Evolutionary conservation across 2,888 invertebrate genomes (phyloP).

Genomic region (Lacanobia wlatinum): DNA sequence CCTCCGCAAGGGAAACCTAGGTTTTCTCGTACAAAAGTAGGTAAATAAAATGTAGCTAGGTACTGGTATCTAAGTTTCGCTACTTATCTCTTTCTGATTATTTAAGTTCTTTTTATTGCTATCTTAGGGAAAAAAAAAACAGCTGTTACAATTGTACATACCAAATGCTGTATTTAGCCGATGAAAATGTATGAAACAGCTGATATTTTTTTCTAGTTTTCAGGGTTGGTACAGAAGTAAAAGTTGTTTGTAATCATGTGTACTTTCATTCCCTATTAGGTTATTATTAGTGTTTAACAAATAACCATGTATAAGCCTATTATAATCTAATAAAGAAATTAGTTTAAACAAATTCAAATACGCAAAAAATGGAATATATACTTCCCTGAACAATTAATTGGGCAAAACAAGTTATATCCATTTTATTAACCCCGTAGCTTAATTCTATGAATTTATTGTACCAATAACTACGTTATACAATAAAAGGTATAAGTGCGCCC

Average conservation of each 20-base stretch:
- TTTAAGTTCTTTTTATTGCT: no score
- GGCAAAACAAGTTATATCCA: background rate
- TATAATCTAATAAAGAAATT: no score
- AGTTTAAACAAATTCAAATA: background rate
- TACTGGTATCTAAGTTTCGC: background rate
- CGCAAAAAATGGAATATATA: background rate
- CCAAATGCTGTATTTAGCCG: no score
- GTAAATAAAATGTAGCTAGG: background rate
- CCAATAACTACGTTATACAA: constrained; percentile 27
- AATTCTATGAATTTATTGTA: constrained; percentile 32
- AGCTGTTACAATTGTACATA: no score
- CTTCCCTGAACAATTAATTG: constrained; percentile 13
- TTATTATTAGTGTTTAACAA: no score
- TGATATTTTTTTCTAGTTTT: no score
- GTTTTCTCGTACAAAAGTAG: constrained; percentile 17
- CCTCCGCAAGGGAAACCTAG: constrained; percentile 24
- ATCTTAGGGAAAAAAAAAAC: no score
- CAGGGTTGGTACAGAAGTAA: no score
- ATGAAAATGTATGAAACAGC: no score
- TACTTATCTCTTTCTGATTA: background rate
- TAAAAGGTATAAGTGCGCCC: constrained; percentile 28
- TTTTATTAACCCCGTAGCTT: constrained; percentile 17
- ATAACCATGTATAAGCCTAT: no score
- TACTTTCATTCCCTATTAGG: no score
- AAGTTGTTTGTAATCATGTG: no score